These are phyloP conservation scores for Enteromius radiatus DNA, from an alignment of 2,797 vertebrate genomes.

Conservation along the genomic window DNA sequence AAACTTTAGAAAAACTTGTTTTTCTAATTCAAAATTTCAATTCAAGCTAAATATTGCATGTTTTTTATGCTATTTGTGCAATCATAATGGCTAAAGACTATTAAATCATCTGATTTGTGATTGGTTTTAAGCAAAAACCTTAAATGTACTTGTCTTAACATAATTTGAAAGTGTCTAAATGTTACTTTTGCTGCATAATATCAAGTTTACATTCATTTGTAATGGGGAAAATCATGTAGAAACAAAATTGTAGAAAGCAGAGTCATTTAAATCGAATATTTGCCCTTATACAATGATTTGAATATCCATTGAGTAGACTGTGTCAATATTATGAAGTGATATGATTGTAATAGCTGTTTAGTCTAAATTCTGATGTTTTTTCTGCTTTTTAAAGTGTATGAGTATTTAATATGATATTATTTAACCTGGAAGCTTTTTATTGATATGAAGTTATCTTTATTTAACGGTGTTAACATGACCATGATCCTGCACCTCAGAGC, in stretches of 20 bases:
- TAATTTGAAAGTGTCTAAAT: background rate
- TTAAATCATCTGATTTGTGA: background rate
- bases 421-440: background rate
- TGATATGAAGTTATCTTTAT: constrained; percentile 25
- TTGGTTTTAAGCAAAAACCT: too few species aligned
- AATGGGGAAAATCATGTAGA: background rate
- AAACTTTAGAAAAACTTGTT: background rate
- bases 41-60: background rate
- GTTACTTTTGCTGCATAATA: background rate
- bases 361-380: background rate
- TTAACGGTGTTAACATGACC: background rate
- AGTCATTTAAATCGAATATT: background rate
- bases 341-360: background rate
- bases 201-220: background rate
- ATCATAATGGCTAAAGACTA: background rate
- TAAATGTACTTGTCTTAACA: background rate
- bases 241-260: background rate
- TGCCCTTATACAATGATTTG: background rate
- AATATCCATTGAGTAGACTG: background rate
- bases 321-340: background rate
- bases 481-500: constrained; percentile 5
- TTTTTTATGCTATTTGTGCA: background rate
- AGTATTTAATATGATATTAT: background rate
- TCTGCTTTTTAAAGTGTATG: background rate
- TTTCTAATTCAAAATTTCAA: too few species aligned